Evolutionary conservation across 2,888 invertebrate genomes (phyloP), one percentile per base, ranked within the genome.

Genomic region (Timema podura): DNA sequence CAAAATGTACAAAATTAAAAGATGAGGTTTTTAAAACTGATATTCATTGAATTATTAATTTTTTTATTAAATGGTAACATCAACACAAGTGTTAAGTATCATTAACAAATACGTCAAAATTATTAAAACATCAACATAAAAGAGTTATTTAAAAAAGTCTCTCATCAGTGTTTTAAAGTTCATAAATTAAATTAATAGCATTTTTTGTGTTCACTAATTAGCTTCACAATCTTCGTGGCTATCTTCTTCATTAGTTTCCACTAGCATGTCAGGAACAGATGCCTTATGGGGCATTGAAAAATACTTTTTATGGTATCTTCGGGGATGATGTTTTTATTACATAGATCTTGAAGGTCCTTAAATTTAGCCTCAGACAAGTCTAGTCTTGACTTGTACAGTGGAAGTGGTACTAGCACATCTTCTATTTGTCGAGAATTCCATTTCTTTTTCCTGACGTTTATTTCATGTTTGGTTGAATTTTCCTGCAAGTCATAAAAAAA

Each of bases 401-500:
- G 57, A 15, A 15, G n/a, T n/a, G 7, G 57, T 15, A 57, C 8
- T 15, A 15, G 9, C 15, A 57, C 57, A 16, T 57, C 57, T 5
- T 57, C 16, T 16, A 30, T n/a, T 57, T 57, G 10, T 57, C n/a
- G 5, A 57, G 10, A n/a, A 57, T 15, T 15, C 15, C 8, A 13
- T 57, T 57, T 57, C 9, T 57, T 8, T 57, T 57, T 13, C n/a
- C 57, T 15, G 16, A 57, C 5, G 30, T 10, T 5, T 5, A 57
- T 57, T 57, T n/a, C 15, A 57, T 57, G 57, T 15, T 9, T n/a
- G 57, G n/a, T 57, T 16, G 15, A 13, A 57, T 15, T 57, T 57
- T 57, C 57, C 15, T 57, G 2, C 57, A 57, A 57, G 57, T 57
- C 57, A 57, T 57, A 57, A 15, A 57, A 57, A 30, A 57, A 57